phyloP scores from a whole-genome alignment of 2,797 vertebrate genomes.

The Cirrhinus molitorella region DNA sequence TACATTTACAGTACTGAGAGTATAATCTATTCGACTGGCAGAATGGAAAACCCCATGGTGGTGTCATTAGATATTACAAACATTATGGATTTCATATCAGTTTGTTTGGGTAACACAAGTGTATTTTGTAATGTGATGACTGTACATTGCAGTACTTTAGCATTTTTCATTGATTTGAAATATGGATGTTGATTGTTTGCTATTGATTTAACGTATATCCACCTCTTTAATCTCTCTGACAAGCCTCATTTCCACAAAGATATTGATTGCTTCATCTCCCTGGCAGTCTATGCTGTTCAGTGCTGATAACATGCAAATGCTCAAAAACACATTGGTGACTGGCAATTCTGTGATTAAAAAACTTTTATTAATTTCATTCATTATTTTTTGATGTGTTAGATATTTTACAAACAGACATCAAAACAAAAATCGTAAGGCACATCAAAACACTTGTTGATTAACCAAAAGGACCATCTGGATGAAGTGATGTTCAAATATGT shows the following conservation, averaged over 20 bases:
- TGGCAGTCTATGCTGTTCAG: not conserved
- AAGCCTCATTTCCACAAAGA: not conserved
- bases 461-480: not conserved
- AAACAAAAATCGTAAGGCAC: not conserved
- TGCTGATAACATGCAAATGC: not conserved
- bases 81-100: slow-evolving; percentile 7
- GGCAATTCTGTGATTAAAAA: not conserved
- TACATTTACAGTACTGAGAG: not conserved
- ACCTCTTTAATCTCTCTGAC: not conserved
- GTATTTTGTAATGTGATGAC: not conserved
- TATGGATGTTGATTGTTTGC: not conserved
- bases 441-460: not conserved
- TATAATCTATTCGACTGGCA: not conserved
- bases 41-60: not conserved
- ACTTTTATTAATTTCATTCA: not conserved
- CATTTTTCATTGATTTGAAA: slow-evolving; percentile 3
- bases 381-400: not conserved
- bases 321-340: not conserved
- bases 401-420: not conserved
- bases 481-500: not conserved
- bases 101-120: not conserved
- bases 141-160: not conserved
- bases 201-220: not conserved
- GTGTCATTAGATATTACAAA: not conserved
- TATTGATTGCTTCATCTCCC: not conserved